phyloP scores from a whole-genome alignment of 2,888 invertebrate species.

The Acanthosepion esculentum region DNA sequence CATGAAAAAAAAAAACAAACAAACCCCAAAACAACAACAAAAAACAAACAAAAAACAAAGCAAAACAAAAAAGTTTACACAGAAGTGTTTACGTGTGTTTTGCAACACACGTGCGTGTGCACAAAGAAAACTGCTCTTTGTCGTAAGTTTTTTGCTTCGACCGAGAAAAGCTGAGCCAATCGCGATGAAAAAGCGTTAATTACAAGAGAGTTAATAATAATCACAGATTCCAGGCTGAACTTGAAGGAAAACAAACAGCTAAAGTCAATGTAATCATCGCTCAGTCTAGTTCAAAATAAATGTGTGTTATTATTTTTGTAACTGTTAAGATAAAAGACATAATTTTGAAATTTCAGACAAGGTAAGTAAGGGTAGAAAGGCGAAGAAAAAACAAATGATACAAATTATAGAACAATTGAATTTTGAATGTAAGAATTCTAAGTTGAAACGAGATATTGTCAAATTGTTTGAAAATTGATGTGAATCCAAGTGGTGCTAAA shows the following conservation, averaged over 20 bases:
- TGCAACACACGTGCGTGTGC: too few species aligned
- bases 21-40: background rate
- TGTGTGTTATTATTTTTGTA: too few species aligned
- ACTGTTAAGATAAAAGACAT: too few species aligned
- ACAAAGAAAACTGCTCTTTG: background rate
- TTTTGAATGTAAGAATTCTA: too few species aligned
- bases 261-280: background rate
- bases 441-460: too few species aligned
- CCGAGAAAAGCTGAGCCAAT: background rate
- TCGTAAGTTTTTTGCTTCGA: background rate
- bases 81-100: background rate
- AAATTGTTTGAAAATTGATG: too few species aligned
- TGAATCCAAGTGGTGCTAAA: too few species aligned
- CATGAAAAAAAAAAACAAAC: background rate
- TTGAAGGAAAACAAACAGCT: background rate
- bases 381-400: too few species aligned
- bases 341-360: too few species aligned
- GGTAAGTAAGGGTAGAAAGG: too few species aligned
- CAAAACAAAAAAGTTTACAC: background rate
- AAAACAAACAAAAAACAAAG: background rate
- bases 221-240: background rate
- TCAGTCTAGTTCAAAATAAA: too few species aligned
- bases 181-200: background rate
- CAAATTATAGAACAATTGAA: too few species aligned
- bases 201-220: background rate